These are phyloP conservation scores for Sepioteuthis lessoniana DNA, from an alignment of 2,888 invertebrate genomes.

Conservation along the genomic window DNA sequence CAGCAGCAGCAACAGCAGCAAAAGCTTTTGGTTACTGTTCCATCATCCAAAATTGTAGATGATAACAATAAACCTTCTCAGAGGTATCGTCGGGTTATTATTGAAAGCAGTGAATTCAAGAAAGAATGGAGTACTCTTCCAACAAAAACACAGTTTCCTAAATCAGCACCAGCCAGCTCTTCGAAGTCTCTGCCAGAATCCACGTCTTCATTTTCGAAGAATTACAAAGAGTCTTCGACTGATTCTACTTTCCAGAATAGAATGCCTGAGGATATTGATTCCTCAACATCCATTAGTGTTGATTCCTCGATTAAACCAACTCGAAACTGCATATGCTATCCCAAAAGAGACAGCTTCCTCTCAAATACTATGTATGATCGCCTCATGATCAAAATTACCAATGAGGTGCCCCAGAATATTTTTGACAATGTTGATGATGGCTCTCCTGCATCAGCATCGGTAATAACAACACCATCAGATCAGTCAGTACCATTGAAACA, in stretches of 20 bases:
- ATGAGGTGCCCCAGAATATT: background rate
- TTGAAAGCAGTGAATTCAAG: background rate
- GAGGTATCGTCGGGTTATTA: background rate
- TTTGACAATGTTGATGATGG: background rate
- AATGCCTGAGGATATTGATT: background rate
- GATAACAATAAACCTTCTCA: background rate
- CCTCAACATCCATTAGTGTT: background rate
- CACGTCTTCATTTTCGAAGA: background rate
- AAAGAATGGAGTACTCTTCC: background rate
- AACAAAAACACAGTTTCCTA: background rate
- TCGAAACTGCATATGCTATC: background rate
- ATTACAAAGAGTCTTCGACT: background rate
- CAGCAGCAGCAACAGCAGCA: background rate
- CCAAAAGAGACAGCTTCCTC: background rate
- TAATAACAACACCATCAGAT: background rate
- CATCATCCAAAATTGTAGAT: background rate
- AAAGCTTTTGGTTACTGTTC: too few relatives aligned
- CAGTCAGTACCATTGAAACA: background rate
- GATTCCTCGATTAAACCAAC: background rate
- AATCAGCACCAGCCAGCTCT: background rate
- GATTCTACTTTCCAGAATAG: background rate
- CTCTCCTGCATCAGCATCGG: background rate
- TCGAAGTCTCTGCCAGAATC: background rate
- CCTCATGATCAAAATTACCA: constrained; percentile 42
- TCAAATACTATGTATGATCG: background rate